phyloP scores from a whole-genome alignment of 2,797 vertebrate species.

The Brotula barbata region DNA sequence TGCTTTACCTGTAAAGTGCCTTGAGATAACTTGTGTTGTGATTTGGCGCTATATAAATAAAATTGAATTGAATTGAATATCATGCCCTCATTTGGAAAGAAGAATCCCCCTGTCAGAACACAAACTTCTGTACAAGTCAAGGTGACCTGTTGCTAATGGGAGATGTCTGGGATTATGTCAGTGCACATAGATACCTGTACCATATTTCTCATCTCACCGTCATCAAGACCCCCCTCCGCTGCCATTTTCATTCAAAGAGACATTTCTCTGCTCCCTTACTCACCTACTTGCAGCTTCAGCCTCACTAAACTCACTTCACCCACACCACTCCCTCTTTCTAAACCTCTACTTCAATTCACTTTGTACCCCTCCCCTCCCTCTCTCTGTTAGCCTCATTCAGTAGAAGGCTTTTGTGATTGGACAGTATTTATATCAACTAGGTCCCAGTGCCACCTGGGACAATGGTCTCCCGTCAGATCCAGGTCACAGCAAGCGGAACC shows the following conservation, averaged over 20 bases:
- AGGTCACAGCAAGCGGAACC: conserved; percentile 74
- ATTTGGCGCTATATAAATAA: too few relatives aligned
- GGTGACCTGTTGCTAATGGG: conserved; percentile 48
- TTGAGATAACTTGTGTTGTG: too few relatives aligned
- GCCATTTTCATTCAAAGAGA: conserved; percentile 23
- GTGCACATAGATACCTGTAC: conserved; percentile 18
- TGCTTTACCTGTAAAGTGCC: too few relatives aligned
- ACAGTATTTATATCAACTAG: conserved; percentile 86
- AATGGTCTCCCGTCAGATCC: conserved; percentile 76
- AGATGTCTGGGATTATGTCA: conserved; percentile 28
- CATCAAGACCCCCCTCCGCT: too few relatives aligned
- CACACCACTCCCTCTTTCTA: conserved; percentile 56
- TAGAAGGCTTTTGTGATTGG: conserved; percentile 78
- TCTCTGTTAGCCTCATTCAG: conserved; percentile 75
- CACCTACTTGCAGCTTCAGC: conserved; percentile 14
- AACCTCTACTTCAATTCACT: conserved; percentile 48
- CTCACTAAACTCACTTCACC: conserved; percentile 42
- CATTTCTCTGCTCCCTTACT: conserved; percentile 14
- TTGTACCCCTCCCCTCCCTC: conserved; percentile 51
- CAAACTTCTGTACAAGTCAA: conserved; percentile 44
- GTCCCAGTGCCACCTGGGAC: conserved; percentile 83
- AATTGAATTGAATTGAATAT: too few relatives aligned
- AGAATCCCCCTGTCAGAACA: conserved; percentile 10
- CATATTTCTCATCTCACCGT: conserved; percentile 23
- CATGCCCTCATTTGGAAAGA: conserved; percentile 1